phyloP scores from a whole-genome alignment of 2,113 vertebrate species.

The rat (Rattus norvegicus) region GRCr8 NC_086030.1:15863001-15863500 shows the following conservation, averaged over 20 bases:
- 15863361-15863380: background rate
- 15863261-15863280: background rate
- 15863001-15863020: background rate
- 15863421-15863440: background rate
- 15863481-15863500: background rate
- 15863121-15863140: background rate
- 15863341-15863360: background rate
- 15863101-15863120: background rate
- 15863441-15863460: background rate
- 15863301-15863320: background rate
- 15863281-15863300: background rate
- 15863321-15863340: background rate
- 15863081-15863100: background rate
- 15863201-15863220: too few species aligned
- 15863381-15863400: background rate
- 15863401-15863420: background rate
- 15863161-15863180: background rate
- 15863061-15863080: background rate
- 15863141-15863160: background rate
- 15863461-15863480: background rate
- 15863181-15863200: background rate
- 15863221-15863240: background rate
- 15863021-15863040: background rate
- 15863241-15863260: background rate
- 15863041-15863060: conserved; percentile 10